A percentile compares a stretch with the other conserved stretches of the same genome.
These are phyloP conservation scores for Aptenodytes forsteri DNA, from an alignment of 2,113 vertebrate genomes.

Conservation along the genomic window DNA sequence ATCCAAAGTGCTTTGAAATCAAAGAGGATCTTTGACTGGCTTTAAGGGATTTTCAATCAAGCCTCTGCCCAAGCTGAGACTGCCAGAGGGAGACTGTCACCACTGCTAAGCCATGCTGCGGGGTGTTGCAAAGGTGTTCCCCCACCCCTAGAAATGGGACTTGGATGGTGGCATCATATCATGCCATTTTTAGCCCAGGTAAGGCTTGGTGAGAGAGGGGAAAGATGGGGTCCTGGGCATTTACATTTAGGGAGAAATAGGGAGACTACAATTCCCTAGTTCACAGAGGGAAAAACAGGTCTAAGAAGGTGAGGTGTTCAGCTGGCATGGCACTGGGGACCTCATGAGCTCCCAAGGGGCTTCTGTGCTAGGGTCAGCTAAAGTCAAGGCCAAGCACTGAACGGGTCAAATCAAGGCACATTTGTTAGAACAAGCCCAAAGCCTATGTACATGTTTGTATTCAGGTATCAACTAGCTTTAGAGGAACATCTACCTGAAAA, in stretches of 20 bases:
- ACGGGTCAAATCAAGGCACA: neutral
- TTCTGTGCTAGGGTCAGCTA: neutral
- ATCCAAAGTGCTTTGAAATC: neutral
- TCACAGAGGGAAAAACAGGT: neutral
- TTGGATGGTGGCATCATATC: neutral
- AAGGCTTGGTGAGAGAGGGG: neutral
- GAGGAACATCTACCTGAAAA: neutral
- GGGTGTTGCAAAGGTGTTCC: neutral
- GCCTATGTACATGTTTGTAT: no score
- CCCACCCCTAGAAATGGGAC: neutral
- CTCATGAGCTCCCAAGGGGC: neutral
- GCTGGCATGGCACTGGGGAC: neutral
- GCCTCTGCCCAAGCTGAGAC: neutral
- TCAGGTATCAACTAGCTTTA: neutral
- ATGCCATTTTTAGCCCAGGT: neutral
- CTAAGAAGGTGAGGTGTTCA: neutral
- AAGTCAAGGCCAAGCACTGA: neutral
- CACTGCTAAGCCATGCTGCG: rapidly evolving
- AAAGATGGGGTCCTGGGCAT: neutral
- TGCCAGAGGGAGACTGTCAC: neutral
- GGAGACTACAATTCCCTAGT: neutral
- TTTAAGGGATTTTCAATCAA: neutral
- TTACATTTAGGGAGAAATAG: neutral
- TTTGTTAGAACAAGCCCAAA: neutral
- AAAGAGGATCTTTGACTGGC: neutral